These are phyloP conservation scores for Ips typographus DNA, from an alignment of 1,140 invertebrate genomes.

Conservation along the genomic window DNA sequence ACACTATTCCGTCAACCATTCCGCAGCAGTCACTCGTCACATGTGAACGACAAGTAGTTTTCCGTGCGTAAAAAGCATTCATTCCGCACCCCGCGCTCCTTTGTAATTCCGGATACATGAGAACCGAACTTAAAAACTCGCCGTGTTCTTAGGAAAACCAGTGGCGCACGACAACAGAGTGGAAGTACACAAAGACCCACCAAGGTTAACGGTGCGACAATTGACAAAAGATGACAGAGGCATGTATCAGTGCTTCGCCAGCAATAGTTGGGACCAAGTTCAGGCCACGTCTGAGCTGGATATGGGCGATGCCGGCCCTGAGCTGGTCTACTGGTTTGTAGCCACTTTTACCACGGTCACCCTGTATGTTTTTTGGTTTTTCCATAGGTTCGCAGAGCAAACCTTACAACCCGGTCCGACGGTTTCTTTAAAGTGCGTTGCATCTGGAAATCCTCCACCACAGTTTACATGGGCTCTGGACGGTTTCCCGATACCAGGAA, in stretches of 20 bases:
- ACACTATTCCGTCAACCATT: no score
- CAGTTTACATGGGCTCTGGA: slow-evolving; percentile 87
- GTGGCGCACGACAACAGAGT: slow-evolving; percentile 63
- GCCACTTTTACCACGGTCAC: not conserved
- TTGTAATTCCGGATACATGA: no score
- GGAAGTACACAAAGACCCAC: slow-evolving; percentile 57
- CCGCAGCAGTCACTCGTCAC: no score
- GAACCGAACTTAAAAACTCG: no score
- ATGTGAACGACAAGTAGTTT: no score
- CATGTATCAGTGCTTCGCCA: slow-evolving; percentile 88
- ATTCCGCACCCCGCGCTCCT: no score
- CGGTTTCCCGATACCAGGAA: slow-evolving; percentile 77
- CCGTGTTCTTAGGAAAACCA: slow-evolving; percentile 54
- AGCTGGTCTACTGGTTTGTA: slow-evolving; percentile 72
- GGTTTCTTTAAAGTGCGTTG: slow-evolving; percentile 87
- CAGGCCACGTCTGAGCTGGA: slow-evolving; percentile 79
- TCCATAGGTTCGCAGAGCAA: slow-evolving; percentile 75
- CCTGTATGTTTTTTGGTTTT: not conserved
- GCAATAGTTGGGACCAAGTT: slow-evolving; percentile 81
- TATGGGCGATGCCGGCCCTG: slow-evolving; percentile 81
- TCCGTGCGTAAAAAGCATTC: no score
- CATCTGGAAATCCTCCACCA: slow-evolving; percentile 87
- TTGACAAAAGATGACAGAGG: slow-evolving; percentile 78
- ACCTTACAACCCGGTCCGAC: slow-evolving; percentile 85
- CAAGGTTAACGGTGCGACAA: slow-evolving; percentile 65